Percentiles rank a stretch among this genome's conserved stretches.
Conservation (phyloP, 2,888 invertebrate species). For the Scaptodrosophila latifasciaeformis region DNA sequence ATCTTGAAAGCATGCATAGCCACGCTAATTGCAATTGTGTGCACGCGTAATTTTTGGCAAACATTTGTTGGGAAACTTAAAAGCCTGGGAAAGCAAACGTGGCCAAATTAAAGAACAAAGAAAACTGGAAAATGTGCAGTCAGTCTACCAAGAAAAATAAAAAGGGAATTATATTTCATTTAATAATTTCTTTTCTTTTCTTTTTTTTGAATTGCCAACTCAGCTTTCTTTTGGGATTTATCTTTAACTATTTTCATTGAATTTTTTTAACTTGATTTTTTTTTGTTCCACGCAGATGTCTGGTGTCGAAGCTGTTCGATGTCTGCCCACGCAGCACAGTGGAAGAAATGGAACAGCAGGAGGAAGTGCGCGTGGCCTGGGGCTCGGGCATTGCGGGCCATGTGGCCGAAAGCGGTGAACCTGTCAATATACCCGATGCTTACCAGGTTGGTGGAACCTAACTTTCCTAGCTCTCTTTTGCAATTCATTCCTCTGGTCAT, state of each 20-base stretch:
- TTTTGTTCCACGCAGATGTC: conserved; percentile 77
- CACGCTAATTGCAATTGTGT: conserved; percentile 41
- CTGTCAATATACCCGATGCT: conserved; percentile 96
- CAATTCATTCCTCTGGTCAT: conserved; percentile 19
- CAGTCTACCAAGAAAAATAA: no score
- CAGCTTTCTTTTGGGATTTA: no score
- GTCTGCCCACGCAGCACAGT: conserved; percentile 94
- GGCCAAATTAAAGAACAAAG: no score
- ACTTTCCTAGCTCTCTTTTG: background rate
- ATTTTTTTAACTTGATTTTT: background rate
- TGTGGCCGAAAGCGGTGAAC: conserved; percentile 93
- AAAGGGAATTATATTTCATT: no score
- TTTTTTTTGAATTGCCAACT: no score
- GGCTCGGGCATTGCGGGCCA: conserved; percentile 96
- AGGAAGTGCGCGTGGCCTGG: conserved; percentile 95
- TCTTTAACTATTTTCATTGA: no score
- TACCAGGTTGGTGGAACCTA: conserved; percentile 82
- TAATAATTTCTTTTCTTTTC: background rate
- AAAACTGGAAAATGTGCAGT: no score
- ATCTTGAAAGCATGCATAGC: conserved; percentile 26
- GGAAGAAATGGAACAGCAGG: conserved; percentile 93
- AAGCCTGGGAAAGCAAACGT: no score
- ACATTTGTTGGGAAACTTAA: no score
- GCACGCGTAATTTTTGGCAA: conserved; percentile 1
- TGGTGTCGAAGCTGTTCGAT: conserved; percentile 96